phyloP scores from a whole-genome alignment of 1,140 invertebrate genomes.

The Dendroctonus ponderosae region DNA sequence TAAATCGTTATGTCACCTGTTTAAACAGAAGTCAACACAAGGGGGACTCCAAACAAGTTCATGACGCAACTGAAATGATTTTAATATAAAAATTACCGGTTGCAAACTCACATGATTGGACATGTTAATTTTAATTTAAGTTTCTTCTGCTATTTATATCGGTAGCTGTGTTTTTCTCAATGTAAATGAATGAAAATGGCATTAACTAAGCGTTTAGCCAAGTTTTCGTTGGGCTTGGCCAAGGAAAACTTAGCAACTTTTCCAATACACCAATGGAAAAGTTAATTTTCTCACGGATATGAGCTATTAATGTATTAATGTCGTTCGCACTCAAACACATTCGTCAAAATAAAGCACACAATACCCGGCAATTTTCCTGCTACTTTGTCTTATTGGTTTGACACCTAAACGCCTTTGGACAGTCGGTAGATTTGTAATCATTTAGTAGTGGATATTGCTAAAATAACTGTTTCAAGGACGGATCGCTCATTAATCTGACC shows the following conservation, averaged over 20 bases:
- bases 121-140: neutral
- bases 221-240: too few species aligned
- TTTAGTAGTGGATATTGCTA: conserved; percentile 3
- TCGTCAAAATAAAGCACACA: conserved; percentile 1
- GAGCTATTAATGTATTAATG: too few species aligned
- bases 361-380: conserved; percentile 1
- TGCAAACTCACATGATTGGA: neutral
- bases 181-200: too few species aligned
- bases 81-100: conserved; percentile 16
- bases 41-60: conserved; percentile 9
- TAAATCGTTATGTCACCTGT: conserved; percentile 33
- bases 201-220: too few species aligned
- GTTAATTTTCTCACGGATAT: too few species aligned
- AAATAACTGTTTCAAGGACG: conserved; percentile 9
- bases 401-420: conserved; percentile 14
- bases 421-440: neutral
- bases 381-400: conserved; percentile 8
- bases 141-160: too few species aligned
- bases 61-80: conserved; percentile 13
- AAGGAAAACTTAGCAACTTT: too few species aligned
- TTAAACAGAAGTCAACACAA: conserved; percentile 9
- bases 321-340: neutral
- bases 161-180: too few species aligned
- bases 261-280: too few species aligned
- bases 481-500: neutral